Evolutionary conservation across 2,113 vertebrate species (phyloP), one percentile per base, ranked within the genome.

Genomic region (Danio rerio): DNA sequence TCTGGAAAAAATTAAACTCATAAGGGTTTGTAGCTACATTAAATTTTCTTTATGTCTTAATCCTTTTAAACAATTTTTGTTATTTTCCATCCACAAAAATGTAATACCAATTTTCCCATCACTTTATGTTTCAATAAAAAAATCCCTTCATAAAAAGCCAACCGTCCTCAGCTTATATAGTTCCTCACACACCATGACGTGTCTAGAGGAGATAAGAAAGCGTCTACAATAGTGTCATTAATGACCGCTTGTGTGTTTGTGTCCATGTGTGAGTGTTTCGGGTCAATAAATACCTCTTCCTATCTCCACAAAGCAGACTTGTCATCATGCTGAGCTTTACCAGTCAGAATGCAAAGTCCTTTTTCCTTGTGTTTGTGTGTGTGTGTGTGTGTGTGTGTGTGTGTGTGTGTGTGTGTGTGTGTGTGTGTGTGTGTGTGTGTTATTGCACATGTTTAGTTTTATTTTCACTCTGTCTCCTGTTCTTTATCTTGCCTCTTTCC

Each of bases 281-380:
- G 69, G 16, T 75, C 72, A 81, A 81, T 87, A 76, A 87, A 66
- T 68, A 31, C 68, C 50, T 82, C n/a, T 53, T 16, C 11, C 58
- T 80, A 82, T 84, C 83, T 81, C 71, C 59, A 20, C 43, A 61
- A 59, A 71, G 40, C 82, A 86, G 80, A 73, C 71, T 70, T 43
- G 12, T 47, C 69, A 18, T 53, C 16, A 62, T 1, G 55, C 58
- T 42, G 45, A 16, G 75, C 21, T 69, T 52, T 42, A 53, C 10
- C 18, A 55, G 18, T 55, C 40, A 65, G 31, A 83, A 62, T 16
- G 40, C 68, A 68, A 68, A 72, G 6, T 58, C 72, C 1, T 2
- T 31, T 31, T 31, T 31, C 31, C 31, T 31, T 31, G 31, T 31
- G 31, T 31, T 1, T 31, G 31, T 50, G 49, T n/a, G 9, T 15